These are phyloP conservation scores for Enteromius mattozi DNA, from an alignment of 2,797 vertebrate species.

Conservation along the genomic window DNA sequence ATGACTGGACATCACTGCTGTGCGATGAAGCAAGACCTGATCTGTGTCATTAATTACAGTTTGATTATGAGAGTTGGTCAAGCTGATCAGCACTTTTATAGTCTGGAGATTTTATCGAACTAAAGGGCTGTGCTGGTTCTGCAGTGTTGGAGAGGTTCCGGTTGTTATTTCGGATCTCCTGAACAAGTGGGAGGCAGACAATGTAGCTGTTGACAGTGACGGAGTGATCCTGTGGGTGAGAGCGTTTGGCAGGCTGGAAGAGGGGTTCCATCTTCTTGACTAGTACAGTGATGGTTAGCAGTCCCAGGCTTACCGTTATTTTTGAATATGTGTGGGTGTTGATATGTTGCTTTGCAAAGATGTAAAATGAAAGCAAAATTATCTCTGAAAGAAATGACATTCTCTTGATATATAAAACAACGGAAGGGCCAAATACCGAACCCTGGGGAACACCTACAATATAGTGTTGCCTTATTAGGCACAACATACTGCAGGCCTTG, in stretches of 20 bases:
- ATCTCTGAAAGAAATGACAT: background rate
- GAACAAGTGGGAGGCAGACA: constrained; percentile 38
- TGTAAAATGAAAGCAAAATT: constrained; percentile 22
- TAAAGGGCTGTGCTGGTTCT: constrained; percentile 6
- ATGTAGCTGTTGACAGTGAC: constrained; percentile 48
- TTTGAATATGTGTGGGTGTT: constrained; percentile 38
- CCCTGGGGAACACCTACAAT: constrained; percentile 30
- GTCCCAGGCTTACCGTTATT: constrained; percentile 37
- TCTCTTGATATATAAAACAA: constrained; percentile 17
- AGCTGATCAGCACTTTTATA: background rate
- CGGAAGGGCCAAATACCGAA: constrained; percentile 25
- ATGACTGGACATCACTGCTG: background rate
- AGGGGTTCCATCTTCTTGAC: constrained; percentile 38
- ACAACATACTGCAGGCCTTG: background rate
- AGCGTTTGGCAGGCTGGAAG: constrained; percentile 37
- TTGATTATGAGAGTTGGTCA: background rate
- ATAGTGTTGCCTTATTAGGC: background rate
- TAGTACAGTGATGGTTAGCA: constrained; percentile 40
- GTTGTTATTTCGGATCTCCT: constrained; percentile 29
- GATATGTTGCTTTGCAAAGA: constrained; percentile 24
- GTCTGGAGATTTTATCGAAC: constrained; percentile 2
- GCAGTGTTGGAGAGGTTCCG: constrained; percentile 14
- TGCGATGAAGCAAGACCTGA: background rate
- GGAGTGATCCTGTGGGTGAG: constrained; percentile 49
- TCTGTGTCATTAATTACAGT: background rate